phyloP scores from a whole-genome alignment of 2,888 invertebrate species.

The Aphodius granarius region DNA sequence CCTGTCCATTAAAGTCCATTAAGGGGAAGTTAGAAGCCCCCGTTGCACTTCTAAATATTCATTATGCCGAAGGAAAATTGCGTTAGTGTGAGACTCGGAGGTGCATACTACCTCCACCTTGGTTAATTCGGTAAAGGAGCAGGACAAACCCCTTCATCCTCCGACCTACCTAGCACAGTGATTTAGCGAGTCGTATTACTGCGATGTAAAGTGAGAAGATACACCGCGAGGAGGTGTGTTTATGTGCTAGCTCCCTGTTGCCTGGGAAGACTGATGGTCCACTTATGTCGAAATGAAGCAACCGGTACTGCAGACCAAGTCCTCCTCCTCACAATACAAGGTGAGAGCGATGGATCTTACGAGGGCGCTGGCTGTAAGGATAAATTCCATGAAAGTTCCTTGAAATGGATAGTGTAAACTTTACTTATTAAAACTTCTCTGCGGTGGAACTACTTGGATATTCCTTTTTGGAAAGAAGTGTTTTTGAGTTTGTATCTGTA shows the following conservation, averaged over 20 bases:
- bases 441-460: background rate
- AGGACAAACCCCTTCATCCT: background rate
- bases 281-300: background rate
- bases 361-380: background rate
- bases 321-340: background rate
- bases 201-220: background rate
- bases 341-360: background rate
- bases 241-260: background rate
- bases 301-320: background rate
- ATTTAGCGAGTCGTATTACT: background rate
- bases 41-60: background rate
- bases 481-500: background rate
- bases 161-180: background rate
- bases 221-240: background rate
- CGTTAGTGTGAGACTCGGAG: background rate
- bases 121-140: background rate
- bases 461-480: background rate
- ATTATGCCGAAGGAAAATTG: background rate
- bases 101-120: background rate
- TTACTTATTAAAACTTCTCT: background rate
- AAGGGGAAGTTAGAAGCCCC: background rate
- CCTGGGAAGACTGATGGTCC: background rate
- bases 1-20: background rate
- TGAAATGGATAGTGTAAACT: background rate
- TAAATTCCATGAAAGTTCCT: background rate